These are phyloP conservation scores for Temnothorax ravouxi DNA, from an alignment of 2,888 invertebrate genomes.

Conservation along the genomic window DNA sequence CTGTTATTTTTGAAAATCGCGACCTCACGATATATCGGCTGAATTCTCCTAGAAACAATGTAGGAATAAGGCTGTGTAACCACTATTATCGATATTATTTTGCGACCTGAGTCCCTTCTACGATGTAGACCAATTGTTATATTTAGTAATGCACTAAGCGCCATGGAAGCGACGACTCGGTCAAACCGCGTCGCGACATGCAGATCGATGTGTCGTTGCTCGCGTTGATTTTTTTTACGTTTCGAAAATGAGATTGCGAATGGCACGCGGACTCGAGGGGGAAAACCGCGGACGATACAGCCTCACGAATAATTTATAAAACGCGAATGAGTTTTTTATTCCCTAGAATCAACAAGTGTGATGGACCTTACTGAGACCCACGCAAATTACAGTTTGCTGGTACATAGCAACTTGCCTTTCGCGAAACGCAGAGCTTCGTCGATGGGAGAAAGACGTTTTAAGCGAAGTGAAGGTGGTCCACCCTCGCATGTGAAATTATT, in stretches of 20 bases:
- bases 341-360: not conserved
- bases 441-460: constrained; percentile 7
- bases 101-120: constrained; percentile 26
- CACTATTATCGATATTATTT: constrained; percentile 23
- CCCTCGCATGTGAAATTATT: not conserved
- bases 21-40: constrained; percentile 23
- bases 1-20: constrained; percentile 61
- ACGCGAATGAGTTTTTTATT: not conserved
- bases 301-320: constrained; percentile 22
- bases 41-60: constrained; percentile 28
- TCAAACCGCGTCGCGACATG: not conserved
- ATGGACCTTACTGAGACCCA: not conserved
- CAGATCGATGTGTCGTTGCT: not conserved
- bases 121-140: constrained; percentile 20
- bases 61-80: constrained; percentile 47
- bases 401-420: not conserved
- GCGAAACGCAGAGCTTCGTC: constrained; percentile 8
- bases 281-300: not conserved
- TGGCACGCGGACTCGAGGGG: not conserved
- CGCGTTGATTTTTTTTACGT: constrained; percentile 6
- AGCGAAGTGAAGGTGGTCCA: not conserved
- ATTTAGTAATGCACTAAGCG: constrained; percentile 36
- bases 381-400: not conserved
- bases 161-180: not conserved
- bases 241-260: constrained; percentile 16